A percentile compares a stretch with the other conserved stretches of the same genome.
Conservation (phyloP, 2,113 vertebrate species). For the Periophthalmodon schlosseri region DNA sequence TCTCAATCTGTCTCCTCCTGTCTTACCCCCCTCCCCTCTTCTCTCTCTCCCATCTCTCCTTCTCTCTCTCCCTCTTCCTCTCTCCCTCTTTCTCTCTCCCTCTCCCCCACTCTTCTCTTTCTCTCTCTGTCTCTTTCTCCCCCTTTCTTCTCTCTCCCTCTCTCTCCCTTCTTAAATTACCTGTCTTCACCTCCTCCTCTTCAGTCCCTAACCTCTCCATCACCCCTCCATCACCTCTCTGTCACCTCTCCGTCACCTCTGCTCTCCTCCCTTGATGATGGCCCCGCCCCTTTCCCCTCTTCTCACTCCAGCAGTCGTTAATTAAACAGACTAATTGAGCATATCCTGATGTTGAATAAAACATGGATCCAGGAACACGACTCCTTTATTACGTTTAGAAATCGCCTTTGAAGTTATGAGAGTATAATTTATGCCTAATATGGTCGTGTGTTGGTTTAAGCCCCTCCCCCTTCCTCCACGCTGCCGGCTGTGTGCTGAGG, state of each 20-base stretch:
- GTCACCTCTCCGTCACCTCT: conserved; percentile 4
- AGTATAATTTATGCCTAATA: conserved; percentile 65
- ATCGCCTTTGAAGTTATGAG: conserved; percentile 59
- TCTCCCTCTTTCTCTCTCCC: conserved; percentile 5
- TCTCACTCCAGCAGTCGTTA: conserved; percentile 45
- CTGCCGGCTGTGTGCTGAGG: conserved; percentile 14
- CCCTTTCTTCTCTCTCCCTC: not conserved
- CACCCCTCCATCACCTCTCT: too few species aligned
- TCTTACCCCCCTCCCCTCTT: too few species aligned
- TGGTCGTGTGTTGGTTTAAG: conserved; percentile 40
- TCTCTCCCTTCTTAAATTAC: not conserved
- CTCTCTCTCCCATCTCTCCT: too few species aligned
- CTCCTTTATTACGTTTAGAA: conserved; percentile 56
- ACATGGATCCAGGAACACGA: conserved; percentile 59
- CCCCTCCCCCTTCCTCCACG: conserved; percentile 3
- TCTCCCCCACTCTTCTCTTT: too few species aligned
- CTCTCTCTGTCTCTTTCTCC: too few species aligned
- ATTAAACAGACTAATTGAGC: conserved; percentile 70
- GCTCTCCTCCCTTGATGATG: conserved; percentile 16
- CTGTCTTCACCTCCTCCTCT: not conserved
- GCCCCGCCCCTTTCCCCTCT: conserved; percentile 1
- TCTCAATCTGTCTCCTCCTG: too few species aligned
- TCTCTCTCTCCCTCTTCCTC: too few species aligned
- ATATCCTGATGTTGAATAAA: conserved; percentile 69
- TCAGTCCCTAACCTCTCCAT: not conserved